Evolutionary conservation across 2,888 invertebrate genomes (phyloP).

Genomic region (Ernsta delagoae): DNA sequence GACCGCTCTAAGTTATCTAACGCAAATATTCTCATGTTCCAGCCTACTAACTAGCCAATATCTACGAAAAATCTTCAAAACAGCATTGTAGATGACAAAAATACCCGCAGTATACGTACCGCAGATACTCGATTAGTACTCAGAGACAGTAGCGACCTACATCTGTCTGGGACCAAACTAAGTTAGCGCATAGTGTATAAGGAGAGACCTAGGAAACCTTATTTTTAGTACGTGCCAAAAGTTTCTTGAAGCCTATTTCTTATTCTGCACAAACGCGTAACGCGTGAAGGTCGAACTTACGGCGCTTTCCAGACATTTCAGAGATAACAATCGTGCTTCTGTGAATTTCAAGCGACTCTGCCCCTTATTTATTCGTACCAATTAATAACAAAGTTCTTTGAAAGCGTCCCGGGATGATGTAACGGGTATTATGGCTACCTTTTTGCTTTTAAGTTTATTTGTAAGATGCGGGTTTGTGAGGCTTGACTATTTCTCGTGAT

Average conservation of each 20-base stretch:
- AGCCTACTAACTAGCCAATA: no score
- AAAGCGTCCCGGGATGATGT: constrained; percentile 34
- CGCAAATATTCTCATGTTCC: no score
- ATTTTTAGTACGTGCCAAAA: constrained; percentile 33
- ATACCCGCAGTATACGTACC: no score
- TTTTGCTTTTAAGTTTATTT: constrained; percentile 33
- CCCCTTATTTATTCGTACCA: constrained; percentile 29
- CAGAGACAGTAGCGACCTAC: constrained; percentile 1
- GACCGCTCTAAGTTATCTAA: no score
- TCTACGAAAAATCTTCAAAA: no score
- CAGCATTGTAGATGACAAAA: no score
- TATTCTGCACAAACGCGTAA: constrained; percentile 41
- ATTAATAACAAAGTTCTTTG: constrained; percentile 36
- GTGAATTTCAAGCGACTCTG: constrained; percentile 34
- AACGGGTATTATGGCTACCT: constrained; percentile 30
- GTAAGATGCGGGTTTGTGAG: constrained; percentile 6
- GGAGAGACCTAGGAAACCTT: constrained; percentile 21
- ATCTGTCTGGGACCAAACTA: constrained; percentile 12
- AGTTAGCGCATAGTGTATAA: constrained; percentile 19
- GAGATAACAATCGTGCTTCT: constrained; percentile 34
- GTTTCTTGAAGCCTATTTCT: constrained; percentile 40
- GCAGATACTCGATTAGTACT: neutral
- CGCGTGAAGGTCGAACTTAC: constrained; percentile 40
- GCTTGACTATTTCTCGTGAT: constrained; percentile 7
- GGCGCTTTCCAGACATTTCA: constrained; percentile 38